phyloP scores from a whole-genome alignment of 1,140 invertebrate species.

The Hermatobates lingyangjiaoensis region DNA sequence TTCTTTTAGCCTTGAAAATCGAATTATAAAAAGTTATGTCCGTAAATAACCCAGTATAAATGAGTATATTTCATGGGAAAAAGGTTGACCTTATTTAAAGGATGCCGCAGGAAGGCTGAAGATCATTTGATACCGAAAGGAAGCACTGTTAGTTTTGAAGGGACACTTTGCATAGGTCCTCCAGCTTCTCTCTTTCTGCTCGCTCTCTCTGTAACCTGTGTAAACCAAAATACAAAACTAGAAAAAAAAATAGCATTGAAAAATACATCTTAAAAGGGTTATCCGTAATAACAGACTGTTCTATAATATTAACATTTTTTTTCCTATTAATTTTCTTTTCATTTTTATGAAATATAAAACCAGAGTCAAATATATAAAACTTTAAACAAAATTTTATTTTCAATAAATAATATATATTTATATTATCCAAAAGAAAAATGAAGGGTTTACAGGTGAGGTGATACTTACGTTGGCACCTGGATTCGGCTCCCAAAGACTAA shows the following conservation, averaged over 20 bases:
- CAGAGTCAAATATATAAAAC: background rate
- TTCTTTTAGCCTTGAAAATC: no score
- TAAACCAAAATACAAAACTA: conserved; percentile 8
- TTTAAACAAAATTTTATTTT: background rate
- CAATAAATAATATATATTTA: background rate
- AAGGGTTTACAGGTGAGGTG: background rate
- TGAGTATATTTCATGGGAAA: no score
- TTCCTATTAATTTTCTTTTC: background rate
- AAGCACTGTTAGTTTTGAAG: conserved; percentile 13
- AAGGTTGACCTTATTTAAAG: no score
- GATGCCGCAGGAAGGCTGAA: background rate
- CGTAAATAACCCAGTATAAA: no score
- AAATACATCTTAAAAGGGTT: background rate
- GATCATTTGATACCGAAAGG: conserved; percentile 8
- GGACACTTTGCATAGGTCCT: conserved; percentile 15
- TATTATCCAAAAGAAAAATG: background rate
- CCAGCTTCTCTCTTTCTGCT: conserved; percentile 28
- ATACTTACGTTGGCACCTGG: conserved; percentile 16
- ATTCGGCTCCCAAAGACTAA: conserved; percentile 17
- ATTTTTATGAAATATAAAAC: background rate
- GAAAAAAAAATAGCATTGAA: background rate
- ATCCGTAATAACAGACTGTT: background rate
- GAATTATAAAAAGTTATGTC: no score
- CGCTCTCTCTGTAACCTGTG: conserved; percentile 31
- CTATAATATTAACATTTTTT: background rate